Evolutionary conservation across 2,888 invertebrate species (phyloP), one percentile per base, ranked within the genome.

Genomic region (Beris morrisii): DNA sequence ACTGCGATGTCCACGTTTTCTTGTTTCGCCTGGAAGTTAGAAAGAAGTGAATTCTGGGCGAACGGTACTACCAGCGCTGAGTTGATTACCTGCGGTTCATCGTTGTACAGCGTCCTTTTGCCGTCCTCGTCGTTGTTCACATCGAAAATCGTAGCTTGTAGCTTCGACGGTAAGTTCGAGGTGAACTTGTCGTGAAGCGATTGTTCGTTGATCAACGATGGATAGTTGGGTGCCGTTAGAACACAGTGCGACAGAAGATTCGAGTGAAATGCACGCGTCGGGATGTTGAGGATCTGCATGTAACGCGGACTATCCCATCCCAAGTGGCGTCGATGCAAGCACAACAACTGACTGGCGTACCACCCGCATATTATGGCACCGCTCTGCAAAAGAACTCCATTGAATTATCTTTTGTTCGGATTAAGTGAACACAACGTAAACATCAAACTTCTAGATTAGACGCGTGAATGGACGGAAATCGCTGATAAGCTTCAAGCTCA

Each of bases 361-460:
- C 86, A 87, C 52, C 87, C 87, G 67, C 86, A 75, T 13, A 87
- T 84, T 54, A 87, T 74, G 15, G 84, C 83, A 72, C 87, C 83
- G 71, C 87, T 86, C 88, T 88, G 80, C 68, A 80, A 78, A 66
- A 48, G 65, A 68, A 64, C 38, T 52, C 45, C 45, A 48, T 50
- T 44, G 12, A 50, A 65, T 58, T 53, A 32, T 50, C 44, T 32
- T 43, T n/a, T 13, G 48, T 22, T 28, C 45, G 44, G 3, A 6
- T 28, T 11, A 13, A 6, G 43, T 4, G 30, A 4, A 15, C 50
- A 13, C 22, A 61, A 38, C 52, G 52, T 61, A 61, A 61, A 61
- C 61, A 61, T 43, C 3, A 22, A 22, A 22, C 22, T 2, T 12
- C 4, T 13, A 56, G 38, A 38, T 38, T 38, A 3, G 38, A 38